Base-by-base conservation (phyloP, 1,140 invertebrate species). In the Bombyx mandarina region DNA sequence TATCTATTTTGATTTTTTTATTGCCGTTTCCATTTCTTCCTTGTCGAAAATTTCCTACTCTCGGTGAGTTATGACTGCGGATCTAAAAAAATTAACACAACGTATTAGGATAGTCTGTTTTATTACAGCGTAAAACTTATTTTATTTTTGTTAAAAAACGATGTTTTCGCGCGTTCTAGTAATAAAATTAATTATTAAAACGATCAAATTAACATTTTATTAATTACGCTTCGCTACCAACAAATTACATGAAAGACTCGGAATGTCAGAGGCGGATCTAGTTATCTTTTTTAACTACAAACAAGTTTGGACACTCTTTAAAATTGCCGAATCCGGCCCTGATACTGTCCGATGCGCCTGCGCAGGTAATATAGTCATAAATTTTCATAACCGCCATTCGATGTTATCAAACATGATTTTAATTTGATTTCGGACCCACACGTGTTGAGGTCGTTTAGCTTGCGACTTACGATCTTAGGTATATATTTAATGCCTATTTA, bases 341-440 rank as follows among this genome's bases (percentile, higher is more conserved):
- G 76, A 71, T 82, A 82, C 81, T 82, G 45, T 82, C 82, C 71
- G 77, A 76, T 82, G 81, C 80, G 79, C 75, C 66, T 48, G 76
- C 80, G 75, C 82, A 86, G 81, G 82, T 86, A 86, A 86, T 86
- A 86, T 85, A 86, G 83, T 85, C 83, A 86, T 86, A 86, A 86
- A 86, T 86, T 85, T 83, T 78, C 79, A 86, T 86, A 86, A 86
- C 82, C 79, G 79, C 82, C 82, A 83, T 75, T 83, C 80, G 83
- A 86, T 86, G 79, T 85, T 86, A 86, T 86, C 82, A 82, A 83
- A 83, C 79, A 82, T 83, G 80, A 85, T 85, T 86, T 86, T 86
- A 86, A 86, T 86, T 86, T 85, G 83, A 86, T 86, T 85, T 79
- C 64, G 77, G 76, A 79, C 63, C 83, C 83, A 84, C 81, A 86